A percentile compares a stretch with the other conserved stretches of the same genome.
These are phyloP conservation scores for Melanotaenia parkinsoni DNA, from an alignment of 2,797 vertebrate genomes.

Conservation along the genomic window DNA sequence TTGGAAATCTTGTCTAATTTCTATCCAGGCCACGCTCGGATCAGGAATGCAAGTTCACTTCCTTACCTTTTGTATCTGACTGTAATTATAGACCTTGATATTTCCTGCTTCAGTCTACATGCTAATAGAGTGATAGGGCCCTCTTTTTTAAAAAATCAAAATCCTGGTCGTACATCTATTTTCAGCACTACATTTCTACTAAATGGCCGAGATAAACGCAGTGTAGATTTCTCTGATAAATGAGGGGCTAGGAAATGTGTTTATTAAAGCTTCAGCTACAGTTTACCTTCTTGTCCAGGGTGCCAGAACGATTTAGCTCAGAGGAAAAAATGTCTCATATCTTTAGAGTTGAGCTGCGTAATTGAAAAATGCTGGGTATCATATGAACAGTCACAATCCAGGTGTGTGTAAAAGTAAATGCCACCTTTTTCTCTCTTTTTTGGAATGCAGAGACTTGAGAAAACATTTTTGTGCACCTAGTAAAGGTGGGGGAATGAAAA, in stretches of 20 bases:
- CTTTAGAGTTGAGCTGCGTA: slow-evolving; percentile 42
- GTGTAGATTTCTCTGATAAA: slow-evolving; percentile 59
- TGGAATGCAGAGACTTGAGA: slow-evolving; percentile 77
- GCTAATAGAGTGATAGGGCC: slow-evolving; percentile 58
- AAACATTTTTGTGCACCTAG: slow-evolving; percentile 79
- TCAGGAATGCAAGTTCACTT: slow-evolving; percentile 71
- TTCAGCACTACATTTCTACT: slow-evolving; percentile 34
- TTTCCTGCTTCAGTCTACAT: slow-evolving; percentile 67
- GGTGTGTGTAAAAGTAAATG: slow-evolving; percentile 76
- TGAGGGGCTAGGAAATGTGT: slow-evolving; percentile 46
- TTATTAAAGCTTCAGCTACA: slow-evolving; percentile 49
- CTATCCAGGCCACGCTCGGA: slow-evolving; percentile 51
- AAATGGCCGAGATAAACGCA: slow-evolving; percentile 57
- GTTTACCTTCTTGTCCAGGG: slow-evolving; percentile 45
- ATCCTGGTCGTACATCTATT: slow-evolving; percentile 33
- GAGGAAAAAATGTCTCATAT: slow-evolving; percentile 36
- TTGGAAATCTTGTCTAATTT: slow-evolving; percentile 59
- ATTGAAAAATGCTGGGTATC: slow-evolving; percentile 67
- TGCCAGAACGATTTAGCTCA: slow-evolving; percentile 40
- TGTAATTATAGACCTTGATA: slow-evolving; percentile 75
- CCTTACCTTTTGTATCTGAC: slow-evolving; percentile 72
- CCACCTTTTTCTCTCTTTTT: slow-evolving; percentile 46
- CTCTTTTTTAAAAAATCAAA: slow-evolving; percentile 35
- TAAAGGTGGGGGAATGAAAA: slow-evolving; percentile 83
- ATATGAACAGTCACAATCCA: slow-evolving; percentile 70